Evolutionary conservation across 2,888 invertebrate genomes (phyloP), one percentile per base, ranked within the genome.

Genomic region (Tinea pellionella): DNA sequence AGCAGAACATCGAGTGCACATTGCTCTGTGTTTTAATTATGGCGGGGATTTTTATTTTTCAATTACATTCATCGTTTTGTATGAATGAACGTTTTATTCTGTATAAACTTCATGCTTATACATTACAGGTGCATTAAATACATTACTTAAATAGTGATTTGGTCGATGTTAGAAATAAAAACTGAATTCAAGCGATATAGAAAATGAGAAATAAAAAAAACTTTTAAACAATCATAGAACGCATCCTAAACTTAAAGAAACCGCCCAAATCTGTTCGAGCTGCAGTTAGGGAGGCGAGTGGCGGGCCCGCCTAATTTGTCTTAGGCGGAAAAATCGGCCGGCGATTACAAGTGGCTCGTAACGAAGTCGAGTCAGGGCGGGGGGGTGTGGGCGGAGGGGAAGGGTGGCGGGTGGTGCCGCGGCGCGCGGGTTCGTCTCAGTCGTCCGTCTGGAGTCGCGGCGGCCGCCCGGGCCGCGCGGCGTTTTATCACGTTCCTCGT

Each of bases 321-420:
- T 87, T 83, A 85, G 86, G 84, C 85, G 85, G 85, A 86, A 87
- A 86, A 87, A 87, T 85, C 83, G 83, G 79, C 76, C 75, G 79
- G 81, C 81, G 80, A 85, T 86, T 84, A 86, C 86, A 86, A 86
- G 86, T 87, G 85, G 84, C 83, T 84, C 84, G 83, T 86, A 87
- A 87, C 86, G 86, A 87, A 87, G 85, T 84, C 84, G 83, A 77
- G 64, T 69, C 68, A 70, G 70, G 70, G 66, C 70, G 75, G 63
- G 67, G 63, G 62, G 64, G 63, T 61, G 66, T 64, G 65, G 64
- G 47, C 19, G 29, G 61, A 61, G 61, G 63, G 62, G 63, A 63
- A 62, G 63, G 66, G 67, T 63, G 65, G 64, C 64, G 66, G 68
- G 71, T 71, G 74, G 72, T 68, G 73, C 71, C 73, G 71, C 73